Evolutionary conservation across 2,888 invertebrate genomes (phyloP).

Genomic region (Cybosia mesomella): DNA sequence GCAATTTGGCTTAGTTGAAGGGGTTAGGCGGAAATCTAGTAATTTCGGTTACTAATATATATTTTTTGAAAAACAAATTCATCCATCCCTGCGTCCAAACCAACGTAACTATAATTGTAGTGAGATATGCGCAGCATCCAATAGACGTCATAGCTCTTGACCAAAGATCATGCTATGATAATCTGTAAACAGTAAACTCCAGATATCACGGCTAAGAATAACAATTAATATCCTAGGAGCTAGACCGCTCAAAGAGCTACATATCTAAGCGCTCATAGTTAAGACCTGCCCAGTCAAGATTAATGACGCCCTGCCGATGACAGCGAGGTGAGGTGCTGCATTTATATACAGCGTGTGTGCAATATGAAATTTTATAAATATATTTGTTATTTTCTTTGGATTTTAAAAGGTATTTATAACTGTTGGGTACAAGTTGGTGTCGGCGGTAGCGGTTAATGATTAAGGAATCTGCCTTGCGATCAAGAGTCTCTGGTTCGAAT

Average conservation of each 20-base stretch:
- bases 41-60: too few relatives aligned
- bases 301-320: slow-evolving; percentile 80
- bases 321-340: slow-evolving; percentile 70
- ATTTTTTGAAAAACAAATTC: too few relatives aligned
- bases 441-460: too few relatives aligned
- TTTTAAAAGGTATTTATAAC: too few relatives aligned
- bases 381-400: not conserved
- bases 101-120: not conserved
- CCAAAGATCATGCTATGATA: not conserved
- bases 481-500: too few relatives aligned
- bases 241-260: slow-evolving; percentile 43
- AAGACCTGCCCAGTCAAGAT: slow-evolving; percentile 62
- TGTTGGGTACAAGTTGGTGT: too few relatives aligned
- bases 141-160: not conserved
- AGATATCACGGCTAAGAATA: slow-evolving; percentile 38
- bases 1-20: too few relatives aligned
- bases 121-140: not conserved
- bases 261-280: slow-evolving; percentile 62
- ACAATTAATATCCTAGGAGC: slow-evolving; percentile 44
- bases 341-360: slow-evolving; percentile 65
- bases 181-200: not conserved
- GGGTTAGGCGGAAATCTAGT: too few relatives aligned
- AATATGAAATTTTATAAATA: not conserved
- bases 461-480: too few relatives aligned
- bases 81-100: too few relatives aligned